Percentiles rank a stretch among this genome's conserved stretches.
phyloP scores from a whole-genome alignment of 2,888 invertebrate species.

The Drosophila mettleri region DNA sequence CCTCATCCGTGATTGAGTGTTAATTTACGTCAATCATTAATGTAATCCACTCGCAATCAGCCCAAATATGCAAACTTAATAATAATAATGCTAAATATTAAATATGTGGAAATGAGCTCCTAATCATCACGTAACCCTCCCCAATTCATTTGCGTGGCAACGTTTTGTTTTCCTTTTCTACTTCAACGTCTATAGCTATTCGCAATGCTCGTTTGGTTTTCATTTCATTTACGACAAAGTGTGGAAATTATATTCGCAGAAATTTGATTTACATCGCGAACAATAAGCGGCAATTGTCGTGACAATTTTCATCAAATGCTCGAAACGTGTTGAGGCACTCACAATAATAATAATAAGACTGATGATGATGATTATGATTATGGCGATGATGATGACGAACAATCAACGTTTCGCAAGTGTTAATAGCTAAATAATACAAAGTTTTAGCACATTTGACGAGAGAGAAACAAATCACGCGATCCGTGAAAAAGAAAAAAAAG shows the following conservation, averaged over 20 bases:
- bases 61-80: constrained; percentile 54
- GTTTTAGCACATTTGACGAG: constrained; percentile 23
- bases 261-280: constrained; percentile 68
- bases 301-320: constrained; percentile 54
- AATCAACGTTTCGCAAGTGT: constrained; percentile 50
- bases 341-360: constrained; percentile 20
- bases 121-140: constrained; percentile 51
- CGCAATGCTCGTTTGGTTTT: constrained; percentile 34
- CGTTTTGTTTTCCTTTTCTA: constrained; percentile 8
- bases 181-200: too few relatives aligned
- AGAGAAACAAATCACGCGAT: constrained; percentile 42
- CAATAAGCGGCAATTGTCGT: constrained; percentile 64
- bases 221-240: constrained; percentile 42
- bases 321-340: constrained; percentile 64
- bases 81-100: constrained; percentile 30
- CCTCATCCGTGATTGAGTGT: not conserved
- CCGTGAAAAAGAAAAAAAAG: constrained; percentile 17
- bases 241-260: constrained; percentile 44
- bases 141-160: constrained; percentile 28
- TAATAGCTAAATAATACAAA: constrained; percentile 67
- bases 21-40: constrained; percentile 8
- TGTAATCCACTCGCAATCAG: constrained; percentile 21
- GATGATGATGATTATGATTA: constrained; percentile 16
- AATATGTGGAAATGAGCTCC: constrained; percentile 35
- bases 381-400: constrained; percentile 23